These are phyloP conservation scores for Cerastis leucographa DNA, from an alignment of 2,888 invertebrate species.

Conservation along the genomic window DNA sequence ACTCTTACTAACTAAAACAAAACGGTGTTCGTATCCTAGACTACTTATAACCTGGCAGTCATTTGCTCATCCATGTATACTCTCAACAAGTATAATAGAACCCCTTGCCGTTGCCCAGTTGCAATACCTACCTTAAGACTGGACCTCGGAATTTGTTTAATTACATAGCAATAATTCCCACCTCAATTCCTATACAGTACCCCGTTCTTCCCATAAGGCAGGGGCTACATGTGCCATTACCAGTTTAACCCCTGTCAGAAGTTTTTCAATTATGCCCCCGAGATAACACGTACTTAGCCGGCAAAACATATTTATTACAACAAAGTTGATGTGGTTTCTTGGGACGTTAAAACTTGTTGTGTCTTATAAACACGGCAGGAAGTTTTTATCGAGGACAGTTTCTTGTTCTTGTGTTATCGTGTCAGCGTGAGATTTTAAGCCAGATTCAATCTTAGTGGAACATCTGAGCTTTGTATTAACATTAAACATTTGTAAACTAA, in stretches of 20 bases:
- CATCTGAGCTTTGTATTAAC: not conserved
- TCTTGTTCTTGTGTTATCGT: conserved; percentile 19
- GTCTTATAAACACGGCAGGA: conserved; percentile 27
- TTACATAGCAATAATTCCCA: conserved; percentile 40
- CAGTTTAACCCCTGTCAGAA: conserved; percentile 85
- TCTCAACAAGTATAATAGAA: not conserved
- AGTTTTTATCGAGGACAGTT: conserved; percentile 44
- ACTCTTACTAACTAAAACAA: not conserved
- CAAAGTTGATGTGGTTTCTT: conserved; percentile 70
- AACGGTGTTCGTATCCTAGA: not conserved
- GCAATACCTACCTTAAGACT: not conserved
- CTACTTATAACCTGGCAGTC: not conserved
- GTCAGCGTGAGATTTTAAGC: not conserved
- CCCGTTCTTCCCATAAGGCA: conserved; percentile 27
- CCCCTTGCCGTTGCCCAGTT: not conserved
- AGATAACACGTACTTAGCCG: conserved; percentile 79
- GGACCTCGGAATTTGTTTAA: conserved; percentile 30
- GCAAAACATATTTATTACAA: conserved; percentile 82
- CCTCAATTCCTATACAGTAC: conserved; percentile 30
- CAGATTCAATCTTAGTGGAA: conserved; percentile 15
- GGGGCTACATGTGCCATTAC: conserved; percentile 66
- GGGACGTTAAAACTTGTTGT: conserved; percentile 49
- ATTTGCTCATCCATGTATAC: not conserved
- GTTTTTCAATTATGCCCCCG: conserved; percentile 87
- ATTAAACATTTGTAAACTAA: not conserved